Evolutionary conservation across 2,888 invertebrate species (phyloP).

Genomic region (Lamproptera curius): DNA sequence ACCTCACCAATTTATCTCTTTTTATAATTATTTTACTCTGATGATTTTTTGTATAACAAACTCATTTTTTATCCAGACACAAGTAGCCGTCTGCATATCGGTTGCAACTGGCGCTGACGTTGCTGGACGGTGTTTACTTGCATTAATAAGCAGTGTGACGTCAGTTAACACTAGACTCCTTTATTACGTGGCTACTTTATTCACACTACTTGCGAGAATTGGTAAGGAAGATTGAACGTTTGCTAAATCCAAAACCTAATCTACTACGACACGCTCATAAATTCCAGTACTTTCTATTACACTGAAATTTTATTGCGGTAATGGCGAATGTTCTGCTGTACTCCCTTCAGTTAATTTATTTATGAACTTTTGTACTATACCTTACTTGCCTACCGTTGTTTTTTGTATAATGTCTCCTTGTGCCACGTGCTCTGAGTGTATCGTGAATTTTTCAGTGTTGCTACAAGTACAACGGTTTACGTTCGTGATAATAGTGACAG

Average conservation of each 20-base stretch:
- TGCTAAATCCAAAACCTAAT: no score
- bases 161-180: constrained; percentile 55
- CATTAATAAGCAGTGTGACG: constrained; percentile 49
- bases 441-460: constrained; percentile 55
- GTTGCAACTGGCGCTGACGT: constrained; percentile 64
- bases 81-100: constrained; percentile 63
- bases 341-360: no score
- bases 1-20: no score
- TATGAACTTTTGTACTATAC: no score
- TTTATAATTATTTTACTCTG: no score
- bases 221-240: constrained; percentile 36
- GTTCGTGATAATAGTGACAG: constrained; percentile 51
- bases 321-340: no score
- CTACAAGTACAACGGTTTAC: constrained; percentile 47
- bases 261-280: no score
- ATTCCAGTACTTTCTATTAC: no score
- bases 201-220: constrained; percentile 55
- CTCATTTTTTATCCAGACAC: constrained; percentile 42
- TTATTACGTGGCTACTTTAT: constrained; percentile 50
- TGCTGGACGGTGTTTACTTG: constrained; percentile 54
- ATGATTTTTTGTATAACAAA: not conserved
- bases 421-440: no score
- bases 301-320: no score
- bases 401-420: no score
- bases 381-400: no score